Conservation (phyloP, 2,888 invertebrate genomes). For the Synanthedon vespiformis region DNA sequence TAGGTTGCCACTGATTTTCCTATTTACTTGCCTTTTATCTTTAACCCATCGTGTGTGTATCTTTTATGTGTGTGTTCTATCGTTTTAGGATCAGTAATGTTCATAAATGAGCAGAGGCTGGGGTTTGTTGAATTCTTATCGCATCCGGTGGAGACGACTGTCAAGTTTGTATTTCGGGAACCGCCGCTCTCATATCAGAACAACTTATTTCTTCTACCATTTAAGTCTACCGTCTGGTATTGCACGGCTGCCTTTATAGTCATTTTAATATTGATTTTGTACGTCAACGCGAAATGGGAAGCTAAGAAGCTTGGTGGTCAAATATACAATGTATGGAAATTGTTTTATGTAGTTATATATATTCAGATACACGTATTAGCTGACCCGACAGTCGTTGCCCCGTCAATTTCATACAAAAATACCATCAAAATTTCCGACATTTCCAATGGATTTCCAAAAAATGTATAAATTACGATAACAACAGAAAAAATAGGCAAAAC, state of each 20-base stretch:
- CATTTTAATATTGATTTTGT: constrained; percentile 26
- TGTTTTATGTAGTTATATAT: neutral
- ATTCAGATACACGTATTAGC: no score
- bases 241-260: constrained; percentile 52
- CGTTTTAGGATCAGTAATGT: constrained; percentile 29
- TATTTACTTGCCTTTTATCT: neutral
- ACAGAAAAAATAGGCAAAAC: no score
- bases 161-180: constrained; percentile 72
- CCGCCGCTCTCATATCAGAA: constrained; percentile 75
- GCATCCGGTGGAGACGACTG: constrained; percentile 36
- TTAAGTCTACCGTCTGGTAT: constrained; percentile 72
- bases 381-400: no score
- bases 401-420: no score
- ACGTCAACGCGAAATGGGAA: constrained; percentile 42
- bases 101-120: constrained; percentile 23
- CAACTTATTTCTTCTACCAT: constrained; percentile 75
- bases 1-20: neutral
- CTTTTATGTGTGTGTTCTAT: neutral
- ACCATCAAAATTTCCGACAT: no score
- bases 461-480: no score
- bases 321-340: neutral
- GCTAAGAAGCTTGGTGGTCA: constrained; percentile 10
- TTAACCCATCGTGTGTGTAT: no score
- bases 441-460: no score
- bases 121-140: constrained; percentile 52